phyloP scores from a whole-genome alignment of 2,797 vertebrate genomes.

The Pagetopsis macropterus region DNA sequence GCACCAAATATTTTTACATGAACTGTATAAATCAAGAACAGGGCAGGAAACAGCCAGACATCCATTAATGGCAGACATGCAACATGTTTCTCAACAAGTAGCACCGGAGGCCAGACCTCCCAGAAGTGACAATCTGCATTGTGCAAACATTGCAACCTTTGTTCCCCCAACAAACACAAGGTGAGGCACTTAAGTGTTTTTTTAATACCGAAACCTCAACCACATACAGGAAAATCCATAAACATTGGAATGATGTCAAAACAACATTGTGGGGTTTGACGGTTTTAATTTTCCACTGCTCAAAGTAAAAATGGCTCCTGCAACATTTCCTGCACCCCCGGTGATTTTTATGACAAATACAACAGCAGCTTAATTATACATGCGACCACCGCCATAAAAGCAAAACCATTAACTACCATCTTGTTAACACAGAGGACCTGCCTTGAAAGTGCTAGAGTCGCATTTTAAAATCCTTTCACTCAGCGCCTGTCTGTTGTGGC shows the following conservation, averaged over 20 bases:
- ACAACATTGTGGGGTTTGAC: constrained; percentile 84
- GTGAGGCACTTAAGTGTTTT: constrained; percentile 74
- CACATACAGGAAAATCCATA: constrained; percentile 85
- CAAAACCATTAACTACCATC: constrained; percentile 80
- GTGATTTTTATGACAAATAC: constrained; percentile 84
- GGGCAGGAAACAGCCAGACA: constrained; percentile 60
- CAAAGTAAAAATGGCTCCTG: constrained; percentile 80
- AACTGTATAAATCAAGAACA: constrained; percentile 52
- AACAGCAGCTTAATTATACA: constrained; percentile 86
- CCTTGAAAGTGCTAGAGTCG: constrained; percentile 78
- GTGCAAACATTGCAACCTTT: constrained; percentile 83
- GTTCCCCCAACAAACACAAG: constrained; percentile 78
- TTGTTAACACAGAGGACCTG: constrained; percentile 83
- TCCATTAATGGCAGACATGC: constrained; percentile 71
- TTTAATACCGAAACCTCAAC: constrained; percentile 81
- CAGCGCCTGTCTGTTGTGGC: constrained; percentile 73
- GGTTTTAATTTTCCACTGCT: constrained; percentile 85
- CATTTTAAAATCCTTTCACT: constrained; percentile 78
- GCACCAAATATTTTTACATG: constrained; percentile 40
- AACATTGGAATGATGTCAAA: constrained; percentile 87
- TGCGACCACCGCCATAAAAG: constrained; percentile 80
- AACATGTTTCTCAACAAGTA: constrained; percentile 73
- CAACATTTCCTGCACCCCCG: constrained; percentile 80
- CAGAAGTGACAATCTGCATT: constrained; percentile 79
- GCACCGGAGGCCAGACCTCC: constrained; percentile 83